phyloP scores from a whole-genome alignment of 2,113 vertebrate genomes.

The Helogale parvula region DNA sequence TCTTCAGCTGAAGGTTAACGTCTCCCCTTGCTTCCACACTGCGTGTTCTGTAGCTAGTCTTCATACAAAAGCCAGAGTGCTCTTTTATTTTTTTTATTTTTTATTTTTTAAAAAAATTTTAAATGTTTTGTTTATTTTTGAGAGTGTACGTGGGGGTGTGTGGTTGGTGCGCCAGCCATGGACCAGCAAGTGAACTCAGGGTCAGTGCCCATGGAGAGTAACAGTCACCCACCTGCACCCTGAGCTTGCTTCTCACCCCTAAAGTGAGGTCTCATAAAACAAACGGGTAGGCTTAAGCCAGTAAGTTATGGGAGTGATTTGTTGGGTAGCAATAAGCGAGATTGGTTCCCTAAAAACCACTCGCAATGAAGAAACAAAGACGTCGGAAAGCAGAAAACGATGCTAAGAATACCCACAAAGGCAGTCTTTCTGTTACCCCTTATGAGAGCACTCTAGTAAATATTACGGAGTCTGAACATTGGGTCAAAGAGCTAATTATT shows the following conservation, averaged over 20 bases:
- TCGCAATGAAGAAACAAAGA: background rate
- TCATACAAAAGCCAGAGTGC: background rate
- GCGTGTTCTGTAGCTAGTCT: background rate
- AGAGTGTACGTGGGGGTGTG: background rate
- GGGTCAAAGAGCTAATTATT: conserved; percentile 6
- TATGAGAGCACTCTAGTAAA: background rate
- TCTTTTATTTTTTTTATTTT: background rate
- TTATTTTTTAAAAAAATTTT: too few species aligned
- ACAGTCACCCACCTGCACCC: background rate
- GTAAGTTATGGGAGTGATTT: background rate
- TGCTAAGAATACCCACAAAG: background rate
- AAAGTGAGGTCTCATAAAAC: background rate
- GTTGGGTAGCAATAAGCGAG: background rate
- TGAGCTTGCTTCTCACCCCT: background rate
- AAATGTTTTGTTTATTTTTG: too few species aligned
- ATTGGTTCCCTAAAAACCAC: background rate
- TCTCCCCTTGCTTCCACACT: background rate
- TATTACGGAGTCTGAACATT: background rate
- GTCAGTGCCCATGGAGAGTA: fast-evolving
- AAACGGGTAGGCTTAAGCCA: background rate
- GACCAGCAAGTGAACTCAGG: background rate
- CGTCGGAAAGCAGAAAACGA: background rate
- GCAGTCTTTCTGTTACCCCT: background rate
- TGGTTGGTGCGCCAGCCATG: background rate
- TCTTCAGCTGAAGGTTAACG: background rate